phyloP scores from a whole-genome alignment of 2,888 invertebrate species.

The Macrostomum cliftonense region DNA sequence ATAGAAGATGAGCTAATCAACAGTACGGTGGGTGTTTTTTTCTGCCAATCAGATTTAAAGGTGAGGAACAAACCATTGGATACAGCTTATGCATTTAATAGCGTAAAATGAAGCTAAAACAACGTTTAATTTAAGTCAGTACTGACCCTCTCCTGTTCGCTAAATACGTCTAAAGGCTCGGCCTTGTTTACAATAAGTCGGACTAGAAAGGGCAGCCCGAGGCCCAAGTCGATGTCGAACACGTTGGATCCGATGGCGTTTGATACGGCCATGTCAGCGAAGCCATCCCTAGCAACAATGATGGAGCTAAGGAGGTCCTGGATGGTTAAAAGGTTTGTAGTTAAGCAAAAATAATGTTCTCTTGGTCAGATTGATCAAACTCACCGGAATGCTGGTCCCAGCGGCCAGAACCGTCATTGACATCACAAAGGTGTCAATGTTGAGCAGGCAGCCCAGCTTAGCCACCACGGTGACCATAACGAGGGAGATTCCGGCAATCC shows the following conservation, averaged over 20 bases:
- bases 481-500: constrained; percentile 6
- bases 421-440: constrained; percentile 7
- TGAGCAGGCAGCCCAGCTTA: constrained; percentile 6
- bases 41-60: too few relatives aligned
- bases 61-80: too few relatives aligned
- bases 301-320: constrained; percentile 7
- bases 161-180: constrained; percentile 15
- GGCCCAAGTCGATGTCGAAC: constrained; percentile 20
- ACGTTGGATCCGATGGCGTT: constrained; percentile 21
- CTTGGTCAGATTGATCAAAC: too few relatives aligned
- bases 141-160: constrained; percentile 15
- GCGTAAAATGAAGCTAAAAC: too few relatives aligned
- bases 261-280: constrained; percentile 20
- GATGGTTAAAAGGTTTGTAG: too few relatives aligned
- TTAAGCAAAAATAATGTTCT: too few relatives aligned
- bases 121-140: too few relatives aligned
- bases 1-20: too few relatives aligned
- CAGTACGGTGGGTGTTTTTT: too few relatives aligned
- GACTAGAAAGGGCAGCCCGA: constrained; percentile 19
- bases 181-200: constrained; percentile 15
- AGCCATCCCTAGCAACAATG: constrained; percentile 8
- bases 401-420: constrained; percentile 7
- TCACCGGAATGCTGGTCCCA: constrained; percentile 11
- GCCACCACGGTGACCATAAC: constrained; percentile 8
- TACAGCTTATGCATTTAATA: too few relatives aligned